These are phyloP conservation scores for Malurus alboscapulatus DNA, from an alignment of 2,113 vertebrate species.

Conservation along the genomic window DNA sequence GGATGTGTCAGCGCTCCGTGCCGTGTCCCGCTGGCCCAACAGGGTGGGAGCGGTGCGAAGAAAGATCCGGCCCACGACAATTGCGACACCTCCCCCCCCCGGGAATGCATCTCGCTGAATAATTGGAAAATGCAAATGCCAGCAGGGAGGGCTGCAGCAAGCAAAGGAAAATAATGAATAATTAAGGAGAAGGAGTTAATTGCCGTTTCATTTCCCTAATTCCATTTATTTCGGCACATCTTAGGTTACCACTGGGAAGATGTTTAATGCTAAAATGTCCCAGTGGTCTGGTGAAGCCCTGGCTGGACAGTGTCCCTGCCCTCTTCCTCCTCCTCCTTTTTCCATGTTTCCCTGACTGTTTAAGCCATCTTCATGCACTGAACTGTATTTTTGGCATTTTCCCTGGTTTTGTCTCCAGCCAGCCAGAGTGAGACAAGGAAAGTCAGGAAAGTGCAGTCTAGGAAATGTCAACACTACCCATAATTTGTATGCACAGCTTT, in stretches of 20 bases:
- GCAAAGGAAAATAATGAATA: neutral
- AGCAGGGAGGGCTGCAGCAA: neutral
- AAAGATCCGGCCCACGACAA: neutral
- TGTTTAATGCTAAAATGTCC: neutral
- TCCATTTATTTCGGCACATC: neutral
- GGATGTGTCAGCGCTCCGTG: neutral
- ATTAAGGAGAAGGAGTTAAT: neutral
- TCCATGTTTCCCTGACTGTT: neutral
- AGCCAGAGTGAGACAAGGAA: neutral
- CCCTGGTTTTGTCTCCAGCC: neutral
- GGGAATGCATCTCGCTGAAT: neutral
- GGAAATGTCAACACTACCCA: neutral
- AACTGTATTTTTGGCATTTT: neutral
- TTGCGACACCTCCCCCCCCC: conserved; percentile 10
- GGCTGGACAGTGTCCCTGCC: neutral
- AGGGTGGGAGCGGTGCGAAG: neutral
- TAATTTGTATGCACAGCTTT: neutral
- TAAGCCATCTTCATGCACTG: neutral
- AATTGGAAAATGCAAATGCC: neutral
- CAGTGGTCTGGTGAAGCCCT: neutral
- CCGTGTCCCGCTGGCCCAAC: neutral
- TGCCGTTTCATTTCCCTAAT: neutral
- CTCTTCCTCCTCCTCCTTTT: neutral
- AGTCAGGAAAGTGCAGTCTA: neutral
- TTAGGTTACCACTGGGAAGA: neutral